Percentiles rank a stretch among this genome's conserved stretches.
Evolutionary conservation across 2,113 vertebrate species (phyloP).

Genomic region (Ardeotis arabs): DNA sequence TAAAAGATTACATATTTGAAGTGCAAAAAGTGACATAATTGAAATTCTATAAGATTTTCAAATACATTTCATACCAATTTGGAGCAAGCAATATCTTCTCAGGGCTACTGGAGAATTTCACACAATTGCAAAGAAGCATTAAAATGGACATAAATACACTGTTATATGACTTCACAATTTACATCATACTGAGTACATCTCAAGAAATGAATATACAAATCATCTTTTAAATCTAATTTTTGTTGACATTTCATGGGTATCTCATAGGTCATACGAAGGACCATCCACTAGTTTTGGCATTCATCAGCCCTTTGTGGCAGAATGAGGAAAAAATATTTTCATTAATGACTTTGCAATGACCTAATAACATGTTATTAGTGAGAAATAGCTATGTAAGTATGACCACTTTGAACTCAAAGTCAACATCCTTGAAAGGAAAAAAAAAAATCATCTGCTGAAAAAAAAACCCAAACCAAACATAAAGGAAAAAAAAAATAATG

Average conservation of each 20-base stretch:
- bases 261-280: not conserved
- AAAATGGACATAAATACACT: not conserved
- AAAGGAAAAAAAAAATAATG: not conserved
- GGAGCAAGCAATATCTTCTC: not conserved
- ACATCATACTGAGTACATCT: not conserved
- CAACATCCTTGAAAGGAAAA: not conserved
- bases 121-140: not conserved
- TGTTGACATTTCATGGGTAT: not conserved
- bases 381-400: not conserved
- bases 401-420: not conserved
- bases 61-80: not conserved
- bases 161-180: not conserved
- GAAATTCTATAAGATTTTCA: not conserved
- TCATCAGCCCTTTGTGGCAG: not conserved
- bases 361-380: not conserved
- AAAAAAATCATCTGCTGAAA: not conserved
- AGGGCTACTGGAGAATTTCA: not conserved
- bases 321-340: not conserved
- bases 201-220: not conserved
- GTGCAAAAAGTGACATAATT: not conserved
- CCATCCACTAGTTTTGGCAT: not conserved
- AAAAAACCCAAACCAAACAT: not conserved
- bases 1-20: not conserved
- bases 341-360: not conserved
- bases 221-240: not conserved